Percentiles rank a stretch among this genome's conserved stretches.
Evolutionary conservation across 2,888 invertebrate species (phyloP).

Genomic region (Listrodromus nycthemerus): DNA sequence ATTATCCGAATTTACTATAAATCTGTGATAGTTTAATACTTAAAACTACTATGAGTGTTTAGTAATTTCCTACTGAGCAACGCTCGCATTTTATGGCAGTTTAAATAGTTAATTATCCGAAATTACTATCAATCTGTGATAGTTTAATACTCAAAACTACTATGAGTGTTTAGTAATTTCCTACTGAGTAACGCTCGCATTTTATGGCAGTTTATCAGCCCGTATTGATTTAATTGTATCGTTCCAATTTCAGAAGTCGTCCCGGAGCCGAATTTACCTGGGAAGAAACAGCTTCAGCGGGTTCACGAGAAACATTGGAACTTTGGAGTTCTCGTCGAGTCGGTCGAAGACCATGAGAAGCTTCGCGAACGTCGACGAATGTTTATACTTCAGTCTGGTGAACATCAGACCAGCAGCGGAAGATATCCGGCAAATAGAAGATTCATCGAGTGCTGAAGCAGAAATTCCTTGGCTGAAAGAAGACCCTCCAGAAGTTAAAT

Average conservation of each 20-base stretch:
- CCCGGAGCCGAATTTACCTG: slow-evolving; percentile 35
- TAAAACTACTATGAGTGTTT: too few relatives aligned
- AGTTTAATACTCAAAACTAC: too few relatives aligned
- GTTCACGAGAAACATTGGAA: slow-evolving; percentile 27
- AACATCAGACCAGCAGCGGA: neutral
- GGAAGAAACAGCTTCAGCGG: slow-evolving; percentile 33
- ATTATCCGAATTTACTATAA: too few relatives aligned
- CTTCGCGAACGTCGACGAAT: neutral
- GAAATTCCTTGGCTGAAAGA: neutral
- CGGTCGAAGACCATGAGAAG: neutral
- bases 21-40: too few relatives aligned
- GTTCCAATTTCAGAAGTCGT: slow-evolving; percentile 12
- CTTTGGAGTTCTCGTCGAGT: neutral
- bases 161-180: too few relatives aligned
- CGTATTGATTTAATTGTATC: neutral
- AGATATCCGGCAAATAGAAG: neutral
- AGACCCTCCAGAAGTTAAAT: too few relatives aligned
- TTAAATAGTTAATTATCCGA: too few relatives aligned
- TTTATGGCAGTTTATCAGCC: too few relatives aligned
- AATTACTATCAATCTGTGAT: too few relatives aligned
- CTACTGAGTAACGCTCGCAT: too few relatives aligned
- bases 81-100: too few relatives aligned
- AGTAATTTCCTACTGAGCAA: too few relatives aligned
- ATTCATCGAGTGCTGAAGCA: neutral
- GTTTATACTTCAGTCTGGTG: slow-evolving; percentile 10